Base-by-base conservation (phyloP, 2,797 vertebrate species). In the Cossypha dichroa region DNA sequence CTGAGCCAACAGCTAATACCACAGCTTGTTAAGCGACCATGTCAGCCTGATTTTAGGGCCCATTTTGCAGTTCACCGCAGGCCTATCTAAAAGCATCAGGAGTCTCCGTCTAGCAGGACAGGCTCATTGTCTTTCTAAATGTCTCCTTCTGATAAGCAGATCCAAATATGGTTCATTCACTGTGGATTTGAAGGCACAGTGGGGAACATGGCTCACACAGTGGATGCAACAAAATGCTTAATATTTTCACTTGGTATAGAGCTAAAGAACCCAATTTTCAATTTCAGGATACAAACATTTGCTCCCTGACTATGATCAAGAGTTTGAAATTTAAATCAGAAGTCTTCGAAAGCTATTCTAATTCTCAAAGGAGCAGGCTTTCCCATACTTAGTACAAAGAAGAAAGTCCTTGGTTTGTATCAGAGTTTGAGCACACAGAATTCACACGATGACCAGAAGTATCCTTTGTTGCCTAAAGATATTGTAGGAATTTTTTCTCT, bases 291-390 rank as follows among this genome's bases (percentile, higher is more conserved):
- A 94, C 94, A 98, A 97, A 98, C 96, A 94, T 96, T 95, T 96
- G 93, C 92, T 96, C 91, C 88, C 96, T 94, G 97, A 95, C 97
- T 97, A 97, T 94, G 94, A 97, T 97, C 97, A 98, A 96, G 96
- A 98, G 97, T 98, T 97, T 98, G 97, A 97, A 98, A 98, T 98
- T 98, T 98, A 98, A 98, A 98, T 98, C 98, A 98, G 97, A 97
- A 97, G 79, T 97, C 97, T 97, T 97, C 67, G 66, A 97, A 97
- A 97, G 97, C 97, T 96, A 91, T 98, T 98, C 93, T 97, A 93
- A 96, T 90, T 97, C 97, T 98, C 95, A 97, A 97, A 98, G 97
- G 97, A 96, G 77, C 81, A 95, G 72, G 69, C 91, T 98, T 97
- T 98, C 96, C 96, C 97, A 97, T 94, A 88, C 97, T 93, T 84